These are phyloP conservation scores for Glaucidium brasilianum DNA, from an alignment of 2,113 vertebrate genomes.

Conservation along the genomic window DNA sequence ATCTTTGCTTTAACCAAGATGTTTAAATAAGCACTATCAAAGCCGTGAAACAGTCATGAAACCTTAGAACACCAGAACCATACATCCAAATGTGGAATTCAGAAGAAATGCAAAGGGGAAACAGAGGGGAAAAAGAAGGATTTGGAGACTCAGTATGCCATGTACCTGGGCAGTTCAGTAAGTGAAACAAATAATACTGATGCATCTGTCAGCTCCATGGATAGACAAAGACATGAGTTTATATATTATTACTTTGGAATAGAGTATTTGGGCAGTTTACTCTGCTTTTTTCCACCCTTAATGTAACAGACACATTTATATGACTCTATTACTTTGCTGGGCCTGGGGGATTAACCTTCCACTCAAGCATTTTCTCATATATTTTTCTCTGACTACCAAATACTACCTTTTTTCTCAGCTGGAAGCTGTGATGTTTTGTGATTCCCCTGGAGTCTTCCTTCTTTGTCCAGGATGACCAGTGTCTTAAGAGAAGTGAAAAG, in stretches of 20 bases:
- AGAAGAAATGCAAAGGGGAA: background rate
- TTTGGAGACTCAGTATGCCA: background rate
- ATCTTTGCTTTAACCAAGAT: background rate
- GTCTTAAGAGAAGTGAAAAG: background rate
- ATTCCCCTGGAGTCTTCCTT: background rate
- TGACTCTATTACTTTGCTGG: background rate
- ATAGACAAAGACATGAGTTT: background rate
- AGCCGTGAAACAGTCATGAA: background rate
- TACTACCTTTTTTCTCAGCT: background rate
- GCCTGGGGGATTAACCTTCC: background rate
- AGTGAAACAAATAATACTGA: background rate
- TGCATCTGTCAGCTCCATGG: background rate
- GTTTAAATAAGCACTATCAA: background rate
- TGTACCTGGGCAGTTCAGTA: background rate
- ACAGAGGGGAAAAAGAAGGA: background rate
- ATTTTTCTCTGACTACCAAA: background rate
- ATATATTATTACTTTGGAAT: background rate
- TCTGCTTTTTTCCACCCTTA: background rate
- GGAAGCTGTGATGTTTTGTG: background rate
- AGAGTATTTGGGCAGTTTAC: background rate
- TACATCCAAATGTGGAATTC: background rate
- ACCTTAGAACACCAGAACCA: background rate
- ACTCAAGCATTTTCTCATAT: background rate
- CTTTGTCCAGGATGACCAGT: background rate
- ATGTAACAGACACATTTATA: background rate